Percentiles rank a stretch among this genome's conserved stretches.
Evolutionary conservation across 2,797 vertebrate genomes (phyloP).

Genomic region (Danio tinwini): DNA sequence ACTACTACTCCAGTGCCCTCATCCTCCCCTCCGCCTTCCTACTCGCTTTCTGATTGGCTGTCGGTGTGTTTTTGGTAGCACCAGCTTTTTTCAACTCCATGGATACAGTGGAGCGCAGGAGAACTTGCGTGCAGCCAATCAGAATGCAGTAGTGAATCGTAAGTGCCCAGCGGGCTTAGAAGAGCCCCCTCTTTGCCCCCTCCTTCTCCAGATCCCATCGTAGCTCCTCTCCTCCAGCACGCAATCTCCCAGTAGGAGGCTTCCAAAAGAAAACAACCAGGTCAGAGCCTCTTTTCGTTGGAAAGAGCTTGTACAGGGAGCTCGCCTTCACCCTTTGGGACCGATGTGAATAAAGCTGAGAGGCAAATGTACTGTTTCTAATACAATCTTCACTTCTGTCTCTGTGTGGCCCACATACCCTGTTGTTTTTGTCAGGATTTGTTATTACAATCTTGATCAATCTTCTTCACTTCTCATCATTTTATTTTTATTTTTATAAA

Average conservation of each 20-base stretch:
- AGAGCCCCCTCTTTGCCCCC: conserved; percentile 62
- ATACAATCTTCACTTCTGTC: conserved; percentile 4
- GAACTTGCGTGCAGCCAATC: conserved; percentile 76
- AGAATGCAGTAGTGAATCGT: conserved; percentile 65
- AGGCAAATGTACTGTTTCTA: conserved; percentile 32
- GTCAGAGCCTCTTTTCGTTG: conserved; percentile 57
- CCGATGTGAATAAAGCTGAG: conserved; percentile 35
- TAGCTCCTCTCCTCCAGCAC: conserved; percentile 64
- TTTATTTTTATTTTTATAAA: background rate
- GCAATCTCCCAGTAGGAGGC: conserved; percentile 72
- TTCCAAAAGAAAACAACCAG: conserved; percentile 74
- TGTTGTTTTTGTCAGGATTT: background rate
- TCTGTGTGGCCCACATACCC: conserved; percentile 10
- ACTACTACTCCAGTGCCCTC: conserved; percentile 76
- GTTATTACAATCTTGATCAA: background rate
- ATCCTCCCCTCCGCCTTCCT: conserved; percentile 57
- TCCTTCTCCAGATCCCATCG: conserved; percentile 32
- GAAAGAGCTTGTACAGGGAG: conserved; percentile 56
- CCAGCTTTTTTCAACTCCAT: conserved; percentile 77
- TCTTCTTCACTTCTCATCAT: background rate
- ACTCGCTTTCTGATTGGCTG: conserved; percentile 73
- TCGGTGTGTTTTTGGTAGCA: conserved; percentile 76
- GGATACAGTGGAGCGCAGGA: conserved; percentile 80
- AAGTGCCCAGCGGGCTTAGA: conserved; percentile 71
- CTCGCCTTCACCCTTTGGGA: conserved; percentile 25